Base-by-base conservation (phyloP, 2,797 vertebrate genomes). In the Takifugu ocellatus region DNA sequence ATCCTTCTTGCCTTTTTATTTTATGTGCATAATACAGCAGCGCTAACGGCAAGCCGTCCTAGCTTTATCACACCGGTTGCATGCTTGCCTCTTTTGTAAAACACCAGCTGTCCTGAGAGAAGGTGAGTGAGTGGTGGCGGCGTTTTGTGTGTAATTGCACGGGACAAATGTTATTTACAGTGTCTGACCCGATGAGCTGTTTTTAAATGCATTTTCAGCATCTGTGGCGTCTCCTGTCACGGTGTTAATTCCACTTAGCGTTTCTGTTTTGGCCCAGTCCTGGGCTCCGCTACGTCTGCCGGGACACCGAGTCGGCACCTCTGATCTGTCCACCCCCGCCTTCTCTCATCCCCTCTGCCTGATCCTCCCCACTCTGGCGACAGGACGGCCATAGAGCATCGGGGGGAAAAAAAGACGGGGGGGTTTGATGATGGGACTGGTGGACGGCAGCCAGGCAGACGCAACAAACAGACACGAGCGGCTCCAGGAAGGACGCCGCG, bases 1-100 rank as follows among this genome's bases (percentile, higher is more conserved):
- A 26, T 48, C 51, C 71, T 72, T 67, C 5, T 44, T 21, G 61
- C 56, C 31, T 51, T 49, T 27, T 48, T 15, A 58, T 61, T 69
- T 83, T 75, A 70, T 83, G 84, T 39, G 36, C 36, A 39, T 39
- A 39, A 39, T 39, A 12, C 36, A 39, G 36, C 36, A 39, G 89
- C 65, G 77, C 78, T 71, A 86, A 89, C 79, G 84, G 85, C 79
- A 84, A 89, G 87, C 90, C 89, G 84, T 90, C 84, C 79, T 64
- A 52, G 82, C 87, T 88, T 90, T 90, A 90, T 91, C 88, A 75
- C 86, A 89, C 86, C 84, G 90, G 89, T 90, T 90, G 87, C 90
- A 90, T 87, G 90, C 87, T 90, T 90, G 86, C 87, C 78, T 72
- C 77, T 82, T 91, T 91, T 90, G 89, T 92, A 81, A 88, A 90